Conservation (phyloP, 2,888 invertebrate genomes). For the Lagria hirta region DNA sequence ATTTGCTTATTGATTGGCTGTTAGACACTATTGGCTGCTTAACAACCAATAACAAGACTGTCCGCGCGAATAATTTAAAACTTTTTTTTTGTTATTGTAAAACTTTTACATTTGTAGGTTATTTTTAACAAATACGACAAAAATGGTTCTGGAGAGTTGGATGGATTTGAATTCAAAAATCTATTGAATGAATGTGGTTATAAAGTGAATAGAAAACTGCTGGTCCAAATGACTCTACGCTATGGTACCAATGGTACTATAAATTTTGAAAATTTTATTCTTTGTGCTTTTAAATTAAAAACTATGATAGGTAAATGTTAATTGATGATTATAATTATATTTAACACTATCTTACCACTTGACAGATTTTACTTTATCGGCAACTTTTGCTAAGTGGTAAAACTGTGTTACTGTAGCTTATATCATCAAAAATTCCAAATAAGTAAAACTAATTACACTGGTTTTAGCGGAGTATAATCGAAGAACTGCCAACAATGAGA, state of each 20-base stretch:
- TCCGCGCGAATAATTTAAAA: no score
- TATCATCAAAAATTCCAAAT: no score
- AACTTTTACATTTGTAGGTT: conserved; percentile 59
- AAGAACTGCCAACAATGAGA: conserved; percentile 65
- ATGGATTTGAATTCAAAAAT: conserved; percentile 77
- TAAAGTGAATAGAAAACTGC: conserved; percentile 82
- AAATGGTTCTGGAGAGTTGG: conserved; percentile 76
- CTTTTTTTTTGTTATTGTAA: no score
- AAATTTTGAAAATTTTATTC: conserved; percentile 90
- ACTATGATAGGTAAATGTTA: conserved; percentile 80
- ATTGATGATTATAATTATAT: background rate
- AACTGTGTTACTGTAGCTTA: no score
- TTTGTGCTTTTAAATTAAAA: conserved; percentile 89
- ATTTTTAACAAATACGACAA: conserved; percentile 84
- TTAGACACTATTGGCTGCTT: no score
- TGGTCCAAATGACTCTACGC: conserved; percentile 85
- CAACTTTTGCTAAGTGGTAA: no score
- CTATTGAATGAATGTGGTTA: conserved; percentile 88
- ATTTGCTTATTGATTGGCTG: no score
- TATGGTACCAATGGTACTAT: conserved; percentile 84
- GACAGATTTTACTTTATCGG: no score
- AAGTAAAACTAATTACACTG: no score
- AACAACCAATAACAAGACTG: no score
- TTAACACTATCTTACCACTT: conserved; percentile 3
- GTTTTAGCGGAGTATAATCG: conserved; percentile 78